Evolutionary conservation across 2,797 vertebrate genomes (phyloP).

Genomic region (Rhinichthys osculus): DNA sequence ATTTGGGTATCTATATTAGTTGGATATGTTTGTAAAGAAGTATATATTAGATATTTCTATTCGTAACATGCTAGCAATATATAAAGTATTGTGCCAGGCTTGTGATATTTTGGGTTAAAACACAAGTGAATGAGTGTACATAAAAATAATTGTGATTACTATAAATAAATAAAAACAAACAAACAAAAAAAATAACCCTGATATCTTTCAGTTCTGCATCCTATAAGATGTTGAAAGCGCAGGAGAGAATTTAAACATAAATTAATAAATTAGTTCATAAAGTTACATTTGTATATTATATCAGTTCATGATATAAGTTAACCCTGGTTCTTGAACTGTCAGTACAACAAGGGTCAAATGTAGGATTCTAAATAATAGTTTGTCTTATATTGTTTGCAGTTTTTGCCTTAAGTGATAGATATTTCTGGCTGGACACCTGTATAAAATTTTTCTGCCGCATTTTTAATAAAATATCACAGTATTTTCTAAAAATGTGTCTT

Average conservation of each 20-base stretch:
- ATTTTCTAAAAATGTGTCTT: conserved; percentile 91
- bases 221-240: conserved; percentile 67
- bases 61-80: conserved; percentile 95
- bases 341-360: conserved; percentile 83
- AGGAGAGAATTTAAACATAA: conserved; percentile 61
- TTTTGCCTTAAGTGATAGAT: conserved; percentile 97
- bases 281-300: conserved; percentile 80
- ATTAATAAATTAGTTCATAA: conserved; percentile 67
- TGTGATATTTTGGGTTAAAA: conserved; percentile 88
- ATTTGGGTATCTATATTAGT: conserved; percentile 79
- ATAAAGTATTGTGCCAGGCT: conserved; percentile 89
- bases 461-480: conserved; percentile 99
- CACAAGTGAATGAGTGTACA: conserved; percentile 91
- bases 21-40: conserved; percentile 87
- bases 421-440: conserved; percentile 98
- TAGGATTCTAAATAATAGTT: conserved; percentile 79
- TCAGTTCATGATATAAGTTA: conserved; percentile 82
- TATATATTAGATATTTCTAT: conserved; percentile 90
- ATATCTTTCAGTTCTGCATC: conserved; percentile 80
- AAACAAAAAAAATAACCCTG: conserved; percentile 73
- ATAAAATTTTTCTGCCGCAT: conserved; percentile 97
- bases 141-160: conserved; percentile 79
- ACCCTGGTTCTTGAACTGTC: conserved; percentile 83
- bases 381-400: conserved; percentile 88
- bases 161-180: conserved; percentile 68